A percentile compares a stretch with the other conserved stretches of the same genome.
These are phyloP conservation scores for Apamea monoglypha DNA, from an alignment of 2,888 invertebrate genomes.

Conservation along the genomic window DNA sequence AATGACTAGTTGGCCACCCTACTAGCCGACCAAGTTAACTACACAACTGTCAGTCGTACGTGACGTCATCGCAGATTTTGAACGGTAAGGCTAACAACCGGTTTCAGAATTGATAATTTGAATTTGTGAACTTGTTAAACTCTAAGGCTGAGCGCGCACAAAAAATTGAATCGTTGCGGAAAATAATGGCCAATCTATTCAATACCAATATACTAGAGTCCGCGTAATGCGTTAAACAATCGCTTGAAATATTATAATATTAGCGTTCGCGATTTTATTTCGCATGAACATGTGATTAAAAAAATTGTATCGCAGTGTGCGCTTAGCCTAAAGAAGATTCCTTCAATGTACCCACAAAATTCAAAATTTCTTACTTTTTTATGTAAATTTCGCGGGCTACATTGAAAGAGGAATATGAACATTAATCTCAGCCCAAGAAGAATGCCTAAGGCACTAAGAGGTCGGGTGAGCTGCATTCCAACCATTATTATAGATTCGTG, in stretches of 20 bases:
- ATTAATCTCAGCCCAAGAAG: neutral
- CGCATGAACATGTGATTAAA: neutral
- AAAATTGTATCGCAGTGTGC: neutral
- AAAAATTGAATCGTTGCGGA: neutral
- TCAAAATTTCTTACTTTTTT: neutral
- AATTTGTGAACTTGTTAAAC: neutral
- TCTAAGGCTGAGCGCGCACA: neutral
- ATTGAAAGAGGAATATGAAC: neutral
- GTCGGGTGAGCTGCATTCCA: neutral
- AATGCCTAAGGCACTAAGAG: neutral
- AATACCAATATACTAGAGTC: too few species aligned
- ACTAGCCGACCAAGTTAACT: constrained; percentile 21
- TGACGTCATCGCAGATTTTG: neutral
- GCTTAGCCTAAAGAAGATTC: neutral
- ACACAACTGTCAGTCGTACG: neutral
- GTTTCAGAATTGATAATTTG: neutral
- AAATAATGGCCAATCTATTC: too few species aligned
- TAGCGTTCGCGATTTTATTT: neutral
- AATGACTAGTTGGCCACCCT: neutral
- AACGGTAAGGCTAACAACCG: neutral
- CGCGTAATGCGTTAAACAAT: too few species aligned
- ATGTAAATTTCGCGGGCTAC: neutral
- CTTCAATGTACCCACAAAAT: neutral
- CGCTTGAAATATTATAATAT: too few species aligned
- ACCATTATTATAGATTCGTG: neutral